Evolutionary conservation across 1,140 invertebrate genomes (phyloP).

Genomic region (Stegodyphus dumicola): DNA sequence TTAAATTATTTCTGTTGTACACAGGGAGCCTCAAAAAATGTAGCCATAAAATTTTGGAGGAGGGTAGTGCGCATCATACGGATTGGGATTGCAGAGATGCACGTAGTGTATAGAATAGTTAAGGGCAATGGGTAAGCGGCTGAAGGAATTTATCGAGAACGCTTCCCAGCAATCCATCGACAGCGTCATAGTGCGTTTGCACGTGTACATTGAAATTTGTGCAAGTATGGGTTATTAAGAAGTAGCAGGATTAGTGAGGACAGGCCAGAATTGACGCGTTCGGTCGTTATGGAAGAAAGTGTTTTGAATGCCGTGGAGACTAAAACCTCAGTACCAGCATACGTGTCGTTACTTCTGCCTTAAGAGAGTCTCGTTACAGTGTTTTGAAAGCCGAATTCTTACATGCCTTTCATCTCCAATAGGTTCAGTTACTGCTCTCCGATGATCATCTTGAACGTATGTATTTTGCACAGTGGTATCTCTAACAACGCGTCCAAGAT

Average conservation of each 20-base stretch:
- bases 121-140: neutral
- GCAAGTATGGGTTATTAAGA: neutral
- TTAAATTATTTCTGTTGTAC: no score
- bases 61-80: no score
- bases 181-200: neutral
- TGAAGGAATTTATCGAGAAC: neutral
- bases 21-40: no score
- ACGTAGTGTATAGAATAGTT: neutral
- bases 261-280: neutral
- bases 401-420: neutral
- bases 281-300: slow-evolving; percentile 4
- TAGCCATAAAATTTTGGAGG: no score
- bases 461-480: neutral
- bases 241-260: neutral
- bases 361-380: neutral
- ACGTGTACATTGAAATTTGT: neutral
- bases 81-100: neutral
- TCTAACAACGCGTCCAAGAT: neutral
- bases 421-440: neutral
- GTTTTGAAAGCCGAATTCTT: neutral
- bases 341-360: neutral
- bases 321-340: slow-evolving; percentile 4
- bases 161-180: neutral
- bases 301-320: slow-evolving; percentile 1
- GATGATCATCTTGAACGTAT: neutral